Evolutionary conservation across 1,140 invertebrate species (phyloP).

Genomic region (Lethocerus indicus): DNA sequence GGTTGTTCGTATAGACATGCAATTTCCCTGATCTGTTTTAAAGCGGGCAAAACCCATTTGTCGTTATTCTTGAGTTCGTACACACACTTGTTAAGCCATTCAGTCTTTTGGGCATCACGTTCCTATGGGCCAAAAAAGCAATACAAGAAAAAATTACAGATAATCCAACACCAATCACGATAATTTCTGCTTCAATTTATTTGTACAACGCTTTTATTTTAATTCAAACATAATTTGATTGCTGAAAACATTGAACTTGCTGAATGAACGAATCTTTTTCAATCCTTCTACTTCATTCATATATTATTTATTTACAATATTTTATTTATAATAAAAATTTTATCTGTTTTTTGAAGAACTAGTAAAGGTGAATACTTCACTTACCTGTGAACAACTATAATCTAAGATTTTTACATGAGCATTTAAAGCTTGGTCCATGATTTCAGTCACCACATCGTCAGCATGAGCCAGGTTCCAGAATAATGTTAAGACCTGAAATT

Average conservation of each 20-base stretch:
- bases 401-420: slow-evolving; percentile 97
- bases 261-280: too few relatives aligned
- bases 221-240: too few relatives aligned
- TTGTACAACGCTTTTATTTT: too few relatives aligned
- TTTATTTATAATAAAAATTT: too few relatives aligned
- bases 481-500: slow-evolving; percentile 66
- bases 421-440: slow-evolving; percentile 89
- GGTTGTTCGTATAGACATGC: slow-evolving; percentile 82
- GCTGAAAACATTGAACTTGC: too few relatives aligned
- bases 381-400: slow-evolving; percentile 79
- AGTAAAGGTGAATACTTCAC: not conserved
- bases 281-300: too few relatives aligned
- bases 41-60: slow-evolving; percentile 80
- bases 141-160: not conserved
- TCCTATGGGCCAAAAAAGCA: slow-evolving; percentile 38
- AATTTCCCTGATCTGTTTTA: slow-evolving; percentile 93
- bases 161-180: too few relatives aligned
- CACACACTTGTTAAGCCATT: slow-evolving; percentile 91
- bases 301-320: too few relatives aligned
- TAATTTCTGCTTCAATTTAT: slow-evolving; percentile 5
- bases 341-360: too few relatives aligned
- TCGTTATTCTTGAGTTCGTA: slow-evolving; percentile 80
- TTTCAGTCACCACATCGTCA: slow-evolving; percentile 90
- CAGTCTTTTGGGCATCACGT: slow-evolving; percentile 85
- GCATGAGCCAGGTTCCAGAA: slow-evolving; percentile 96